phyloP scores from a whole-genome alignment of 1,140 invertebrate species.

The Scaptomyza pallida region DNA sequence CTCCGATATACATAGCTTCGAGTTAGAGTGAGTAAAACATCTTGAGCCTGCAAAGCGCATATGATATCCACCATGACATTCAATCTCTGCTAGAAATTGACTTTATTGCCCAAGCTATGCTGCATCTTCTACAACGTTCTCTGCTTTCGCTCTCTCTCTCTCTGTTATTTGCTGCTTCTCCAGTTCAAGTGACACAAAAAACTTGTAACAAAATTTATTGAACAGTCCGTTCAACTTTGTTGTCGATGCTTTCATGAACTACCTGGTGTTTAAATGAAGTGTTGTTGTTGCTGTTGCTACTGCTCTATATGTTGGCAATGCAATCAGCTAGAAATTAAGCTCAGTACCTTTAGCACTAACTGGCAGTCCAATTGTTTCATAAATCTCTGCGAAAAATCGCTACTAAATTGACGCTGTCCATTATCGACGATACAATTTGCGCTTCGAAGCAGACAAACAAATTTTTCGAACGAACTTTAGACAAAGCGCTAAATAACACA shows the following conservation, averaged over 20 bases:
- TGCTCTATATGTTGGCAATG: conserved; percentile 41
- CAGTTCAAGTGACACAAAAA: conserved; percentile 33
- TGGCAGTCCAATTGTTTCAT: conserved; percentile 28
- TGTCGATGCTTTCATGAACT: conserved; percentile 26
- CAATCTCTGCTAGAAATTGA: conserved; percentile 63
- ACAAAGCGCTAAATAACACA: conserved; percentile 5
- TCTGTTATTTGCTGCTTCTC: conserved; percentile 2
- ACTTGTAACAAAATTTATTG: conserved; percentile 61
- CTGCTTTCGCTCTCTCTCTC: neutral
- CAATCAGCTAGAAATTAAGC: conserved; percentile 39
- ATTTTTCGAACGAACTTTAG: conserved; percentile 15
- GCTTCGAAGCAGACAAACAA: conserved; percentile 18
- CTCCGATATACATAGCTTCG: neutral
- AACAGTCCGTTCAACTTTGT: conserved; percentile 51
- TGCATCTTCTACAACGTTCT: neutral
- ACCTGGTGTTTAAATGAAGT: conserved; percentile 45
- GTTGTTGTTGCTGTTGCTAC: conserved; percentile 14
- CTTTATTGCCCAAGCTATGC: conserved; percentile 55
- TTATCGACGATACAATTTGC: conserved; percentile 26
- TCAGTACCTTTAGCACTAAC: neutral
- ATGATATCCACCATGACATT: conserved; percentile 76
- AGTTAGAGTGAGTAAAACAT: conserved; percentile 2
- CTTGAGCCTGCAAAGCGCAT: conserved; percentile 48
- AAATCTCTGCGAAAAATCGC: conserved; percentile 43
- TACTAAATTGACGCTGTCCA: conserved; percentile 28